phyloP scores from a whole-genome alignment of 1,140 invertebrate genomes.

The Elysia chlorotica region DNA sequence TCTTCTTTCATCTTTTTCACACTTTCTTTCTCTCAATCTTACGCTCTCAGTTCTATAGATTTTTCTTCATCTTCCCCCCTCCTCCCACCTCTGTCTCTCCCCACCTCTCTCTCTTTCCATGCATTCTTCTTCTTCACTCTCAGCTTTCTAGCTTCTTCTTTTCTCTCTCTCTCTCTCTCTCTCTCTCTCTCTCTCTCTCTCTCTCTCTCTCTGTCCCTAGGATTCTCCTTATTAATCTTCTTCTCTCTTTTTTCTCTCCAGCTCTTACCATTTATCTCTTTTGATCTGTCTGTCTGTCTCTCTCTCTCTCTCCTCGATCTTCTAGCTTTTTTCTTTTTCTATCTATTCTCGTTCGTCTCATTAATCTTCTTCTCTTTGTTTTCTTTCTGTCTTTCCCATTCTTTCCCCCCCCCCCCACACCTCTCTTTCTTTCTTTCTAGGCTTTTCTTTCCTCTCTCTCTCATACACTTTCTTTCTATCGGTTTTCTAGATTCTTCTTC shows the following conservation, averaged over 20 bases:
- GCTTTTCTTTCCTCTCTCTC: background rate
- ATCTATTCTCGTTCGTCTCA: background rate
- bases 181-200: background rate
- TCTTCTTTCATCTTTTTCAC: too few species aligned
- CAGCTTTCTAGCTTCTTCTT: background rate
- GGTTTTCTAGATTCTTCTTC: background rate
- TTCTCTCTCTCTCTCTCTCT: background rate
- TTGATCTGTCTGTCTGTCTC: background rate
- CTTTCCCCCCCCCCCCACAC: too few species aligned
- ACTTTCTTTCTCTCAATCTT: background rate
- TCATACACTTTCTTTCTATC: background rate
- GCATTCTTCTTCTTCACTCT: background rate
- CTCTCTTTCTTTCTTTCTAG: background rate
- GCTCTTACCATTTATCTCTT: background rate
- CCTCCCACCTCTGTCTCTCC: background rate
- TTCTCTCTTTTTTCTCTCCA: background rate
- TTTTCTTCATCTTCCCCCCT: too few species aligned
- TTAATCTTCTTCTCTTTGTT: background rate
- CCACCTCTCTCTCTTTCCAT: too few species aligned
- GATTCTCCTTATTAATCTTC: background rate
- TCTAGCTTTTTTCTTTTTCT: background rate
- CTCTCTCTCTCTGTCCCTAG: background rate
- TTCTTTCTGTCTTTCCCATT: background rate
- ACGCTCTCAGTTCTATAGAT: background rate
- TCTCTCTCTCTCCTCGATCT: background rate